Evolutionary conservation across 2,888 invertebrate species (phyloP).

Genomic region (Thumatha senex): DNA sequence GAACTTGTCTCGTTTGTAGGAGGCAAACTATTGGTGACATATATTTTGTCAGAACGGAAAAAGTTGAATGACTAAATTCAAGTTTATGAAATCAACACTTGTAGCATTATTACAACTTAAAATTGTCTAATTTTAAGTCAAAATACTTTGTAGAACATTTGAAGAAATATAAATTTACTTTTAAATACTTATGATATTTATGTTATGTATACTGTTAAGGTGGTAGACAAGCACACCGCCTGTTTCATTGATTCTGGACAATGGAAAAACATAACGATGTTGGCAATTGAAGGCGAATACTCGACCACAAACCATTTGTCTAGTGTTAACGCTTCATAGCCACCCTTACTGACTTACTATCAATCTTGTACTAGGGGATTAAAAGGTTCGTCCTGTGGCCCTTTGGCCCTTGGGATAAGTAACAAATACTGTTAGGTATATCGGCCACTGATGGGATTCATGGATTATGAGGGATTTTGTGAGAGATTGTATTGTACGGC

Average conservation of each 20-base stretch:
- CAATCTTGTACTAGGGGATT: conserved; percentile 39
- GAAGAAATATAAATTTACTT: too few relatives aligned
- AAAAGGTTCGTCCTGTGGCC: conserved; percentile 33
- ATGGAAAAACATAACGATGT: neutral
- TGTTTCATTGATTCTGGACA: too few relatives aligned
- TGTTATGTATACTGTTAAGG: too few relatives aligned
- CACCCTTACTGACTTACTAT: conserved; percentile 33
- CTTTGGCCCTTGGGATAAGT: conserved; percentile 21
- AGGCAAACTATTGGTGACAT: neutral
- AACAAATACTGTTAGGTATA: conserved; percentile 25
- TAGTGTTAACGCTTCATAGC: neutral
- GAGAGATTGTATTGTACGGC: too few relatives aligned
- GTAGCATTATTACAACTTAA: too few relatives aligned
- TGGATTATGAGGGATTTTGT: conserved; percentile 17
- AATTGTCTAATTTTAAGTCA: too few relatives aligned
- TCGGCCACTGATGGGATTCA: conserved; percentile 8
- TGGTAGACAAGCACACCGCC: too few relatives aligned
- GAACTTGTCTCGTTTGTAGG: neutral
- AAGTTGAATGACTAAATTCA: too few relatives aligned
- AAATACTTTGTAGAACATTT: too few relatives aligned
- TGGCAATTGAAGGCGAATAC: too few relatives aligned
- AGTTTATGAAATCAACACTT: too few relatives aligned
- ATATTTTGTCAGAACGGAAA: neutral
- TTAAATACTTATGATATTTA: too few relatives aligned
- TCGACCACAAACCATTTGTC: neutral